phyloP scores from a whole-genome alignment of 2,888 invertebrate species.

The Uropetala carovei region DNA sequence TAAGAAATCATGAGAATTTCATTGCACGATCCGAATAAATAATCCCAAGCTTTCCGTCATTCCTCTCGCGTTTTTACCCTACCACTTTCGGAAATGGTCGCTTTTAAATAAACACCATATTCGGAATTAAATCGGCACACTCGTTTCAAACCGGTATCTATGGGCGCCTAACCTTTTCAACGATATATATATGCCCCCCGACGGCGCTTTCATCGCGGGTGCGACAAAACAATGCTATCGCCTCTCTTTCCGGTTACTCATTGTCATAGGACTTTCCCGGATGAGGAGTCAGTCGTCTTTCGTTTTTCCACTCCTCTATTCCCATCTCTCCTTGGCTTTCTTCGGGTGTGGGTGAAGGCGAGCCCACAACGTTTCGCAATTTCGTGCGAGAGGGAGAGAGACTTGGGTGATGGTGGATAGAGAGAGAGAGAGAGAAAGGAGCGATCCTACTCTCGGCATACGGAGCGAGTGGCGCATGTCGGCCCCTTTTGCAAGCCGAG shows the following conservation, averaged over 20 bases:
- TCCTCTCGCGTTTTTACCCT: too few species aligned
- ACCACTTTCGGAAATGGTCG: too few species aligned
- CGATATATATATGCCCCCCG: neutral
- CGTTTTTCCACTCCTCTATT: neutral
- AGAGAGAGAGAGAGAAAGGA: neutral
- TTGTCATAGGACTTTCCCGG: slow-evolving; percentile 47
- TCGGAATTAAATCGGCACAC: too few species aligned
- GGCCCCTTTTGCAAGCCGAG: slow-evolving; percentile 33
- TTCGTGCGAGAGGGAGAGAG: neutral
- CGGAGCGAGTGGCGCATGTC: slow-evolving; percentile 23
- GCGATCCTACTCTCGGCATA: neutral
- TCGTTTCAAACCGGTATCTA: neutral
- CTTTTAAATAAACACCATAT: too few species aligned
- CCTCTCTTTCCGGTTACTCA: slow-evolving; percentile 26
- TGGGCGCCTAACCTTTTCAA: too few species aligned
- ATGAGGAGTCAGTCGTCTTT: neutral
- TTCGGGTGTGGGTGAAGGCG: neutral
- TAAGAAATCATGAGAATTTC: slow-evolving; percentile 11
- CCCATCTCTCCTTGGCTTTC: neutral
- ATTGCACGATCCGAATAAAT: neutral
- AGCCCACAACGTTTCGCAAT: slow-evolving; percentile 31
- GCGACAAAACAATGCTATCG: neutral
- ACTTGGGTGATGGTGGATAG: neutral
- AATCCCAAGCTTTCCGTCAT: too few species aligned
- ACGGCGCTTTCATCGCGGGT: neutral